These are phyloP conservation scores for Synergus japonicus DNA, from an alignment of 2,888 invertebrate species.

Conservation along the genomic window DNA sequence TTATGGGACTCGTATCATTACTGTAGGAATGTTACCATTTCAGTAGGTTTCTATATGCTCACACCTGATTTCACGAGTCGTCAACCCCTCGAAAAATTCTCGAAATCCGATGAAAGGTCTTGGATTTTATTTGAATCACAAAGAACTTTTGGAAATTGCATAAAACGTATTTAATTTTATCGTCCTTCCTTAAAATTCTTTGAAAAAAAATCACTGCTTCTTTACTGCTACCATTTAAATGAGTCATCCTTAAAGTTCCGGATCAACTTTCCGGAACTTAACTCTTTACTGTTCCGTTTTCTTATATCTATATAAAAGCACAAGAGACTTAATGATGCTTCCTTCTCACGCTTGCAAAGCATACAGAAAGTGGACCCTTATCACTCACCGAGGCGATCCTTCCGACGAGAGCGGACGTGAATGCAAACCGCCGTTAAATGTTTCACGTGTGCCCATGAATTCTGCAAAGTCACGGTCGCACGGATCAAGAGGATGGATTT, in stretches of 20 bases:
- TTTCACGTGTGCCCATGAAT: constrained; percentile 36
- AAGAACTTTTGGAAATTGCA: too few species aligned
- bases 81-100: too few species aligned
- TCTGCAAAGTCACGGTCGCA: constrained; percentile 37
- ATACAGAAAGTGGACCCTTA: constrained; percentile 1
- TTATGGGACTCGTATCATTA: not conserved
- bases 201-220: not conserved
- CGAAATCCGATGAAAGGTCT: too few species aligned
- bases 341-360: constrained; percentile 1
- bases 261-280: not conserved
- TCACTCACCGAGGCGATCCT: constrained; percentile 15
- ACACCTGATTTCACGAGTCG: too few species aligned
- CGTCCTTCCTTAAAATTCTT: not conserved
- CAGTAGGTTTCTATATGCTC: too few species aligned
- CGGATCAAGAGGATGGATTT: constrained; percentile 35
- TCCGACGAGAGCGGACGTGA: constrained; percentile 9
- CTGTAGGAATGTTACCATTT: not conserved
- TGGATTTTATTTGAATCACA: too few species aligned
- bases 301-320: not conserved
- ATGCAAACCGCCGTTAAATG: constrained; percentile 34
- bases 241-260: not conserved
- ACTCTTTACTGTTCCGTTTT: not conserved
- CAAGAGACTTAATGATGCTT: not conserved
- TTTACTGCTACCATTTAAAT: not conserved
- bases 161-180: too few species aligned